phyloP scores from a whole-genome alignment of 2,888 invertebrate species.

The Phortica okadai region DNA sequence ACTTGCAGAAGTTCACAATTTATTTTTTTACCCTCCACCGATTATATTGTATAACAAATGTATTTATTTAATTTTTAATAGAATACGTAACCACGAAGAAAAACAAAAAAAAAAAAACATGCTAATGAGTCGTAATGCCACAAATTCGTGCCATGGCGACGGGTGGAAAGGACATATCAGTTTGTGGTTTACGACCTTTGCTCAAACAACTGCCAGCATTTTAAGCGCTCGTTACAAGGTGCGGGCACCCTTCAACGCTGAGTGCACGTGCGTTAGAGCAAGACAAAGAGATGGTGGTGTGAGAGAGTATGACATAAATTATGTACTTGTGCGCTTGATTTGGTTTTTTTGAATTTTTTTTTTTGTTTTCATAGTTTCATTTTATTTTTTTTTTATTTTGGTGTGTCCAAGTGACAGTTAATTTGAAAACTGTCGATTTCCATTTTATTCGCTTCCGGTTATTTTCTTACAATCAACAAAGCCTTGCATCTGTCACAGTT shows the following conservation, averaged over 20 bases:
- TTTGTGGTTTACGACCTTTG: conserved; percentile 22
- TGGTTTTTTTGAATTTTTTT: not conserved
- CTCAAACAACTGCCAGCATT: conserved; percentile 20
- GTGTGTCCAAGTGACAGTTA: not conserved
- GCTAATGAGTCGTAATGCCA: conserved; percentile 7
- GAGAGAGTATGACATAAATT: not conserved
- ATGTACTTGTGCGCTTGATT: conserved; percentile 4
- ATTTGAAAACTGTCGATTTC: conserved; percentile 19
- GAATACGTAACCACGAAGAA: not conserved
- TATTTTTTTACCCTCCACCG: no score
- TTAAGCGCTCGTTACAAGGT: not conserved
- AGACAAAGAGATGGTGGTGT: no score
- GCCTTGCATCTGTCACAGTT: no score
- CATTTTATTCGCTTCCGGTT: not conserved
- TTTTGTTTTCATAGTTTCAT: not conserved
- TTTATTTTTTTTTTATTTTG: not conserved
- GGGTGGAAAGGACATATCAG: not conserved
- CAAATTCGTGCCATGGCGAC: no score
- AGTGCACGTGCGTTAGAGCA: no score
- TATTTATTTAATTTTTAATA: not conserved
- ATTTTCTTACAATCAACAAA: not conserved
- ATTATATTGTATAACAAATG: not conserved
- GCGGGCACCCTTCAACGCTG: no score
- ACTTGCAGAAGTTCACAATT: no score
- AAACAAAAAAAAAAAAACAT: not conserved